Conservation (phyloP, 1,140 invertebrate species). For the Saxidomus purpurata region DNA sequence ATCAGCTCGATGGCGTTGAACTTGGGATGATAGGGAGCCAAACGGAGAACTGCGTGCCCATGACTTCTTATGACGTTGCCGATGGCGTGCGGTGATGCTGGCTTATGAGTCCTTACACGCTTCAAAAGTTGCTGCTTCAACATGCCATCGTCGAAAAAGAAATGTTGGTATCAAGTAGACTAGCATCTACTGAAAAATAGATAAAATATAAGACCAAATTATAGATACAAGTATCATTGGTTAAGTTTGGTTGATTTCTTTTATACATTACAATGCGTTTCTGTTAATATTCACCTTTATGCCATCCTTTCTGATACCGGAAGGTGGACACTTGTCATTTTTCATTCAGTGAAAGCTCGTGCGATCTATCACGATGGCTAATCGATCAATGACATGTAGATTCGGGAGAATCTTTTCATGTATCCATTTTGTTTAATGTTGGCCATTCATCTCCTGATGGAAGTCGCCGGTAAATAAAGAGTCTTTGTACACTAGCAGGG, state of each 20-base stretch:
- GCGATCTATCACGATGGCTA: neutral
- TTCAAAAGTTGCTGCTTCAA: neutral
- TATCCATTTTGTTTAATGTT: neutral
- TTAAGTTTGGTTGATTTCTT: neutral
- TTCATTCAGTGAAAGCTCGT: neutral
- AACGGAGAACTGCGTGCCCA: constrained; percentile 4
- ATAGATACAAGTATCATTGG: neutral
- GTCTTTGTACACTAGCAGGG: neutral
- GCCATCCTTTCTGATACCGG: neutral
- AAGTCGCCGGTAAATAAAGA: neutral
- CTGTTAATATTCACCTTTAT: neutral
- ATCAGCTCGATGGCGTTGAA: no score
- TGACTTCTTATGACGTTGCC: neutral
- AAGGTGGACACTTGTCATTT: neutral
- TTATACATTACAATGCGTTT: neutral
- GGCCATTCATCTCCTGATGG: constrained; percentile 11
- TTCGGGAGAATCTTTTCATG: neutral
- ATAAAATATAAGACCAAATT: neutral
- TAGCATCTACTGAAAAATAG: neutral
- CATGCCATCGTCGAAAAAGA: neutral
- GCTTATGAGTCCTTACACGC: neutral
- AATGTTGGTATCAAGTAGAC: neutral
- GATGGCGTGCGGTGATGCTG: neutral
- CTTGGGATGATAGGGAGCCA: constrained; percentile 11
- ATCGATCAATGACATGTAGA: neutral